phyloP scores from a whole-genome alignment of 1,140 invertebrate species.

The Apocrypta bakeri region DNA sequence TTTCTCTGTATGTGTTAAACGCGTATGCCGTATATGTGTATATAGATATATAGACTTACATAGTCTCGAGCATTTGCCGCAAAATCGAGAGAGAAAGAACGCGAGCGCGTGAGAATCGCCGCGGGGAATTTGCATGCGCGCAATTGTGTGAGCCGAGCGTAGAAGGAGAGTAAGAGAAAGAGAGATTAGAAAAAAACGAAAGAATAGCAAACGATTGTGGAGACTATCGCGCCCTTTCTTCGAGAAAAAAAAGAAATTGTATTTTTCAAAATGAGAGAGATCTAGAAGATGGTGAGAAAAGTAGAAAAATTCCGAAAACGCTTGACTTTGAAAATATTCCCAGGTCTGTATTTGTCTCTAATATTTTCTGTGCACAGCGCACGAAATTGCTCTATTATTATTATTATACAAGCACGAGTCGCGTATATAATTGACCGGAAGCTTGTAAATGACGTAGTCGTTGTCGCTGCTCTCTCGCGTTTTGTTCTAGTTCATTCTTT shows the following conservation, averaged over 20 bases:
- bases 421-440: constrained; percentile 34
- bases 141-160: constrained; percentile 27
- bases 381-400: constrained; percentile 23
- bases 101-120: constrained; percentile 35
- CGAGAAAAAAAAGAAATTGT: neutral
- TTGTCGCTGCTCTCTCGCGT: neutral
- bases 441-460: neutral
- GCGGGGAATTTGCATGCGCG: constrained; percentile 31
- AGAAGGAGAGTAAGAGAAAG: neutral
- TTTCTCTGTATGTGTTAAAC: neutral
- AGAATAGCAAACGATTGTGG: neutral
- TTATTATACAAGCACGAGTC: neutral
- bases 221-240: neutral
- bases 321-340: constrained; percentile 19
- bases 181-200: constrained; percentile 1
- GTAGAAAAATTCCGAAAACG: neutral
- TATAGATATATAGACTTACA: too few species aligned
- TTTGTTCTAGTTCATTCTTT: neutral
- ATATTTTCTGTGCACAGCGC: neutral
- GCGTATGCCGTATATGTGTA: too few species aligned
- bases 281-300: neutral
- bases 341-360: too few species aligned
- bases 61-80: neutral
- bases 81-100: constrained; percentile 15
- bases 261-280: too few species aligned